Conservation (phyloP, 2,888 invertebrate genomes). For the Zhuqinia jingwanae region DNA sequence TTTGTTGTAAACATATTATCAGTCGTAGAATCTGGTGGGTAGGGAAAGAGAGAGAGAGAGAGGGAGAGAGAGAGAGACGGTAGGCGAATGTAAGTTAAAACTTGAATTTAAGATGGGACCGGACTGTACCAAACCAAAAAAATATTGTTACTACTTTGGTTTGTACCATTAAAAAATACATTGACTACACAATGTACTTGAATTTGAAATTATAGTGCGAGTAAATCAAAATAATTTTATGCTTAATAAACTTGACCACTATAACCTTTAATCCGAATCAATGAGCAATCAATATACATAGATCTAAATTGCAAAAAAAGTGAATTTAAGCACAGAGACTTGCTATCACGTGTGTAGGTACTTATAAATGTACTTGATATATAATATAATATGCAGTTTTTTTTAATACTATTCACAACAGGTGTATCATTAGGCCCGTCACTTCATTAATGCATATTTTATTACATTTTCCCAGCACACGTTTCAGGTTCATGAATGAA, state of each 20-base stretch:
- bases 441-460: no score
- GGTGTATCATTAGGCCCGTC: no score
- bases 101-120: background rate
- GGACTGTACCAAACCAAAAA: background rate
- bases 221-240: background rate
- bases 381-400: background rate
- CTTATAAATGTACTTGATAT: background rate
- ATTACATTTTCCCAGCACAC: no score
- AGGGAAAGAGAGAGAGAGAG: no score
- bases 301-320: slow-evolving; percentile 3
- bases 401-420: no score
- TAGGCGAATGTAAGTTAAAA: background rate
- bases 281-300: slow-evolving; percentile 54
- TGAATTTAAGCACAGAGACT: background rate
- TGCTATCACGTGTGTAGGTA: background rate
- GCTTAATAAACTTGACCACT: background rate
- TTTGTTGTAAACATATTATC: background rate
- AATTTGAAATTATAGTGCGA: no score
- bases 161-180: no score
- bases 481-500: no score
- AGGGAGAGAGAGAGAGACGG: slow-evolving; percentile 9
- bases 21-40: background rate
- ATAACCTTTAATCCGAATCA: slow-evolving; percentile 4
- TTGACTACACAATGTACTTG: no score
- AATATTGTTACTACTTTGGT: no score